Percentiles rank a stretch among this genome's conserved stretches.
Evolutionary conservation across 2,888 invertebrate species (phyloP).

Genomic region (Latheticus oryzae): DNA sequence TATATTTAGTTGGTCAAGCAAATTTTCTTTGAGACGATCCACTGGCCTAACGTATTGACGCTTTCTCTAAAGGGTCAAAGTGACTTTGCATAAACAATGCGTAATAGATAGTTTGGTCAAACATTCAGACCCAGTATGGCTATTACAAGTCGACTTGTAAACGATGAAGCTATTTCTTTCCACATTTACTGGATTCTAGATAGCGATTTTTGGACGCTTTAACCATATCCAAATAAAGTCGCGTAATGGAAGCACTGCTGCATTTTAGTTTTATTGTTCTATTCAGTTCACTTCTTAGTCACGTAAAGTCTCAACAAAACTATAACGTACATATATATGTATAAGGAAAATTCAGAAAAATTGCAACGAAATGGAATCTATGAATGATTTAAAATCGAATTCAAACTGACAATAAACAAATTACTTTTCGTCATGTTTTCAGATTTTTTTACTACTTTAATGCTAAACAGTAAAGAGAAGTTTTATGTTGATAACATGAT

Average conservation of each 20-base stretch:
- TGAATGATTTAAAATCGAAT: slow-evolving; percentile 9
- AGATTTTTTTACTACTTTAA: no score
- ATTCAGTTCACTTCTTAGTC: slow-evolving; percentile 10
- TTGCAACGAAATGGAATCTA: no score
- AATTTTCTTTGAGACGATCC: slow-evolving; percentile 15
- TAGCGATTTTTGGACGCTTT: slow-evolving; percentile 1
- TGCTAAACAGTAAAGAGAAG: neutral
- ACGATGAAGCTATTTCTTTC: neutral
- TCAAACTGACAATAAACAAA: no score
- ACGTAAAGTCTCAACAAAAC: slow-evolving; percentile 10
- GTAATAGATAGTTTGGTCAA: slow-evolving; percentile 21
- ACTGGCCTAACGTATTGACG: slow-evolving; percentile 19
- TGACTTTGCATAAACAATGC: slow-evolving; percentile 16
- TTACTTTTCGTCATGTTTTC: no score
- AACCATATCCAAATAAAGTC: slow-evolving; percentile 19
- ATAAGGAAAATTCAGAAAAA: no score
- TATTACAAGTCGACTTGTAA: slow-evolving; percentile 3
- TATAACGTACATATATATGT: no score
- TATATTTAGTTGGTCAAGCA: slow-evolving; percentile 19
- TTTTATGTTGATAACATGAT: slow-evolving; percentile 16
- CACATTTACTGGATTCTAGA: slow-evolving; percentile 1
- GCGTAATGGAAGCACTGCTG: slow-evolving; percentile 15
- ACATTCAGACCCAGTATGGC: slow-evolving; percentile 4
- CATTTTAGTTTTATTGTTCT: slow-evolving; percentile 28
- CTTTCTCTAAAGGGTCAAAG: slow-evolving; percentile 17